Conservation (phyloP, 2,888 invertebrate species). For the Thera obeliscata region DNA sequence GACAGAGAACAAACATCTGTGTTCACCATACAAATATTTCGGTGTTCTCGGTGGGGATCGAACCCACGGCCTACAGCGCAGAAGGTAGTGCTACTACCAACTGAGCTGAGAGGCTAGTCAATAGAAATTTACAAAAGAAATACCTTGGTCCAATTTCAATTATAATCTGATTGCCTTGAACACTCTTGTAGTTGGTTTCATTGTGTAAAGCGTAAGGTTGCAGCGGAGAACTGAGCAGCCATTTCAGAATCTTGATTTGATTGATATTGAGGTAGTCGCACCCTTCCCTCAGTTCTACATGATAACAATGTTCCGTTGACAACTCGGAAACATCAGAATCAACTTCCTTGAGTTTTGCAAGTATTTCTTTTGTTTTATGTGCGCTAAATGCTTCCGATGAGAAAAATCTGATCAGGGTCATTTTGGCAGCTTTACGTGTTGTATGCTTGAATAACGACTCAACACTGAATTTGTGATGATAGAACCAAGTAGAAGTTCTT, state of each 20-base stretch:
- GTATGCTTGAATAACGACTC: slow-evolving; percentile 50
- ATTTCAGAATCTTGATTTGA: slow-evolving; percentile 87
- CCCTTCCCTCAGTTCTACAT: slow-evolving; percentile 86
- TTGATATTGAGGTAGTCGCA: slow-evolving; percentile 81
- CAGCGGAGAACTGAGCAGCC: slow-evolving; percentile 91
- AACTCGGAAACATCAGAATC: slow-evolving; percentile 78
- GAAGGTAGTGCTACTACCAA: too few species aligned
- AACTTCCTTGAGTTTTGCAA: slow-evolving; percentile 80
- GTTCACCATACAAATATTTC: too few species aligned
- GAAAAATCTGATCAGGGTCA: slow-evolving; percentile 86
- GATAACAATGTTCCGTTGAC: slow-evolving; percentile 92
- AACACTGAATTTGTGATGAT: slow-evolving; percentile 40
- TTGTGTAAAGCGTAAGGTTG: slow-evolving; percentile 84
- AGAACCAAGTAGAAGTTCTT: slow-evolving; percentile 50
- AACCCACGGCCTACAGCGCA: too few species aligned
- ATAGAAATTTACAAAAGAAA: slow-evolving; percentile 5
- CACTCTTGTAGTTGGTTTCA: slow-evolving; percentile 76
- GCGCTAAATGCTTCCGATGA: slow-evolving; percentile 85
- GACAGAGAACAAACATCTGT: too few species aligned
- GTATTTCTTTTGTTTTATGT: slow-evolving; percentile 84
- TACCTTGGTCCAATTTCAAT: slow-evolving; percentile 96
- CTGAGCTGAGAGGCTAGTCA: too few species aligned
- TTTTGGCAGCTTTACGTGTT: slow-evolving; percentile 49
- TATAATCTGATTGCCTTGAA: slow-evolving; percentile 73
- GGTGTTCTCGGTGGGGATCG: too few species aligned